Conservation (phyloP, 2,888 invertebrate species). For the Venusia cambrica region DNA sequence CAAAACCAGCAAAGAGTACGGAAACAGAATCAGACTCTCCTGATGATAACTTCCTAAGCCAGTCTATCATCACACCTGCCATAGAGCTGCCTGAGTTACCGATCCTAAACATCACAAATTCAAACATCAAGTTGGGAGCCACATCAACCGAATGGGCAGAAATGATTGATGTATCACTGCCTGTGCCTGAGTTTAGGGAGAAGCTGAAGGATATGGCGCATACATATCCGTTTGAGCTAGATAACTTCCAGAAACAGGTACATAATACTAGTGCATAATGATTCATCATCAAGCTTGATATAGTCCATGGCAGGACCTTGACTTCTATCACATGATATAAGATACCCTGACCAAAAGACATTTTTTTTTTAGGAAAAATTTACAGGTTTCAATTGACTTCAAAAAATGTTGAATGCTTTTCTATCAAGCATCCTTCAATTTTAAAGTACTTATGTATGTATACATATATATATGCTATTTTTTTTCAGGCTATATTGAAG, state of each 20-base stretch:
- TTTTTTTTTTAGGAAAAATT: no score
- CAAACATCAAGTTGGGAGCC: slow-evolving; percentile 57
- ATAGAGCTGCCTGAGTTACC: slow-evolving; percentile 77
- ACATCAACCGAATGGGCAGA: slow-evolving; percentile 92
- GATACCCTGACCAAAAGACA: no score
- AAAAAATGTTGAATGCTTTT: no score
- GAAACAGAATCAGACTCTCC: slow-evolving; percentile 40
- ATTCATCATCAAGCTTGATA: no score
- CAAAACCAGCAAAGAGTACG: slow-evolving; percentile 36
- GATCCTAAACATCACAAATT: slow-evolving; percentile 85
- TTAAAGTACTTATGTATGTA: no score
- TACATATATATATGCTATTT: slow-evolving; percentile 4
- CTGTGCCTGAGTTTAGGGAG: slow-evolving; percentile 90
- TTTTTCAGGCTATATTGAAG: slow-evolving; percentile 90
- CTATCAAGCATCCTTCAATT: no score
- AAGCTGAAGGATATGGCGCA: slow-evolving; percentile 92
- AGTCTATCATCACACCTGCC: slow-evolving; percentile 58
- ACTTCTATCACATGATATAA: no score
- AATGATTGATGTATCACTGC: slow-evolving; percentile 89
- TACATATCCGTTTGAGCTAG: slow-evolving; percentile 94
- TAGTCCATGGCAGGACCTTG: no score
- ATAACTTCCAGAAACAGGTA: slow-evolving; percentile 97
- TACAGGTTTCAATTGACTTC: no score
- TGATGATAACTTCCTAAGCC: slow-evolving; percentile 63
- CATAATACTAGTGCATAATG: no score